Evolutionary conservation across 1,140 invertebrate genomes (phyloP).

Genomic region (Brachystomella parvula): DNA sequence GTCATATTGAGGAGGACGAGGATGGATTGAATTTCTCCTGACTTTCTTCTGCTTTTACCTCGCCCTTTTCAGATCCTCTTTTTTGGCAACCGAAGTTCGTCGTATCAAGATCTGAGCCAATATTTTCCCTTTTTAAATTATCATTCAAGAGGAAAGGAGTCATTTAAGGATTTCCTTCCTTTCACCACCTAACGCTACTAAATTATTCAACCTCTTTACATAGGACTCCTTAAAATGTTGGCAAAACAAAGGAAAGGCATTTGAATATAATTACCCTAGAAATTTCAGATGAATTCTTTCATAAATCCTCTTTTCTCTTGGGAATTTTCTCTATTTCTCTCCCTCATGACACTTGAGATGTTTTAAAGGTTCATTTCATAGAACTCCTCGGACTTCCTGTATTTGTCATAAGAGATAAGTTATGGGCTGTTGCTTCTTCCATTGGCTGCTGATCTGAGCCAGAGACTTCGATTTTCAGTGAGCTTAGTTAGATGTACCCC

Average conservation of each 20-base stretch:
- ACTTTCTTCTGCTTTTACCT: not conserved
- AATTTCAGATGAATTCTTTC: not conserved
- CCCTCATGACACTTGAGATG: too few relatives aligned
- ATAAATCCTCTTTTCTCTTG: not conserved
- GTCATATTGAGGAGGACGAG: constrained; percentile 8
- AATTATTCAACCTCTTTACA: not conserved
- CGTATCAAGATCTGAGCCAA: constrained; percentile 26
- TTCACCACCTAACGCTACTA: not conserved
- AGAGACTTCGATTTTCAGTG: not conserved
- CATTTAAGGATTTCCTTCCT: constrained; percentile 12
- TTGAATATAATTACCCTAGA: not conserved
- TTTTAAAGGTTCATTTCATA: too few relatives aligned
- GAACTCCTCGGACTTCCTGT: too few relatives aligned
- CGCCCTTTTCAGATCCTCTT: not conserved
- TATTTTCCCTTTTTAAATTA: constrained; percentile 28
- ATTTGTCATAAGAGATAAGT: too few relatives aligned
- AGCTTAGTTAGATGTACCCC: not conserved
- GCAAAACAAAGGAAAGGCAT: not conserved
- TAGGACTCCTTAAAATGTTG: too few relatives aligned
- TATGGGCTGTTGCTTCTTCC: too few relatives aligned
- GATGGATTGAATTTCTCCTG: constrained; percentile 1
- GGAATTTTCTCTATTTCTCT: too few relatives aligned
- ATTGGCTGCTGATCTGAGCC: not conserved
- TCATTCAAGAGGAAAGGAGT: constrained; percentile 5
- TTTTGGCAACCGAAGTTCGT: constrained; percentile 21